phyloP scores from a whole-genome alignment of 2,113 vertebrate species.

The Nestor notabilis region DNA sequence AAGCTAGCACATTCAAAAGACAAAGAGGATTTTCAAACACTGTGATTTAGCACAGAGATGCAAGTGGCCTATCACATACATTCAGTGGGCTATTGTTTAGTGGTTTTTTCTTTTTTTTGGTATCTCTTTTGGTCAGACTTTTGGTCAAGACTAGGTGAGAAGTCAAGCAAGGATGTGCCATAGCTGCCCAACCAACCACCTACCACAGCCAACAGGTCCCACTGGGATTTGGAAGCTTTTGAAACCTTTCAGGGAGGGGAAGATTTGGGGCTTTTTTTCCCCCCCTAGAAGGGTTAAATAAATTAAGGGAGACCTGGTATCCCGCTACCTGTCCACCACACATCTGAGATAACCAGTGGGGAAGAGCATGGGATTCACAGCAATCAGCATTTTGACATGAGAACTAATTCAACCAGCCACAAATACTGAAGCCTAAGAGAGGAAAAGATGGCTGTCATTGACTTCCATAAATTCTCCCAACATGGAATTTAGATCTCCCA shows the following conservation, averaged over 20 bases:
- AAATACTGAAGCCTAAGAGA: background rate
- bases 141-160: background rate
- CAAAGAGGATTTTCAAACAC: background rate
- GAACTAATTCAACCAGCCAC: background rate
- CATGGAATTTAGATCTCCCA: background rate
- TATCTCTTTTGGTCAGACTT: background rate
- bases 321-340: background rate
- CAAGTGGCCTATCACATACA: background rate
- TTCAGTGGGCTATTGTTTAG: background rate
- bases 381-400: rapidly evolving
- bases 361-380: background rate
- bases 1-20: background rate
- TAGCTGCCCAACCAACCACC: background rate
- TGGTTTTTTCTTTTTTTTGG: background rate
- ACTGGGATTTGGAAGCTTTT: background rate
- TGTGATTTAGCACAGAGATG: background rate
- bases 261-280: background rate
- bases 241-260: background rate
- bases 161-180: background rate
- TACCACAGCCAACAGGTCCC: background rate
- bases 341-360: background rate
- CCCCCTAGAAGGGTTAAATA: background rate
- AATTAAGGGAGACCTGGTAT: background rate
- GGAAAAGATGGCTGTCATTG: background rate
- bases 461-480: background rate